Evolutionary conservation across 2,113 vertebrate species (phyloP).

Genomic region (Takifugu flavidus): DNA sequence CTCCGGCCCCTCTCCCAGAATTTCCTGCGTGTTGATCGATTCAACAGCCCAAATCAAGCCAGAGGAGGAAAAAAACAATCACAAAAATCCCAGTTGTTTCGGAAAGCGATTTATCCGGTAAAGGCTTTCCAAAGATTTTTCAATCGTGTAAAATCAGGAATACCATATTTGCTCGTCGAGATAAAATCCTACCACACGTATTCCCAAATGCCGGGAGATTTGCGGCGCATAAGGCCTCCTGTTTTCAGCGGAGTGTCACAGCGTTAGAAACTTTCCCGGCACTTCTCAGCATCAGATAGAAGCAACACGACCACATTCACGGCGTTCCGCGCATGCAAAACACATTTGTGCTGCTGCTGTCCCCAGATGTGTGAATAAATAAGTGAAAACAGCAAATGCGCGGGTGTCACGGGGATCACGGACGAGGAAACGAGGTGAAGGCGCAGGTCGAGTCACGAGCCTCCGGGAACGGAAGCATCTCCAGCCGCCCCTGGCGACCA

Average conservation of each 20-base stretch:
- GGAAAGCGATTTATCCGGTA: slow-evolving; percentile 1
- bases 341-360: slow-evolving; percentile 5
- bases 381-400: slow-evolving; percentile 50
- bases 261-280: not conserved
- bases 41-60: no score
- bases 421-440: slow-evolving; percentile 45
- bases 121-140: slow-evolving; percentile 79
- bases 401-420: slow-evolving; percentile 56
- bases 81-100: no score
- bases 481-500: slow-evolving; percentile 77
- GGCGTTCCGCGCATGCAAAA: slow-evolving; percentile 20
- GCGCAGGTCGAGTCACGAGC: slow-evolving; percentile 70
- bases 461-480: slow-evolving; percentile 63
- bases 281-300: not conserved
- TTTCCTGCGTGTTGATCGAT: no score
- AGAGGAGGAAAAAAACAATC: no score
- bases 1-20: no score
- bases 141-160: slow-evolving; percentile 80
- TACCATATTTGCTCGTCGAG: slow-evolving; percentile 78
- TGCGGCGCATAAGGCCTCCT: slow-evolving; percentile 35
- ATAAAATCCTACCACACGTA: slow-evolving; percentile 74
- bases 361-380: slow-evolving; percentile 62
- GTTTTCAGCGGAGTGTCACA: slow-evolving; percentile 17
- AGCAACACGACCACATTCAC: slow-evolving; percentile 16
- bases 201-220: slow-evolving; percentile 38